Percentiles rank a stretch among this genome's conserved stretches.
Conservation (phyloP, 2,888 invertebrate genomes). For the Trisateles emortualis region DNA sequence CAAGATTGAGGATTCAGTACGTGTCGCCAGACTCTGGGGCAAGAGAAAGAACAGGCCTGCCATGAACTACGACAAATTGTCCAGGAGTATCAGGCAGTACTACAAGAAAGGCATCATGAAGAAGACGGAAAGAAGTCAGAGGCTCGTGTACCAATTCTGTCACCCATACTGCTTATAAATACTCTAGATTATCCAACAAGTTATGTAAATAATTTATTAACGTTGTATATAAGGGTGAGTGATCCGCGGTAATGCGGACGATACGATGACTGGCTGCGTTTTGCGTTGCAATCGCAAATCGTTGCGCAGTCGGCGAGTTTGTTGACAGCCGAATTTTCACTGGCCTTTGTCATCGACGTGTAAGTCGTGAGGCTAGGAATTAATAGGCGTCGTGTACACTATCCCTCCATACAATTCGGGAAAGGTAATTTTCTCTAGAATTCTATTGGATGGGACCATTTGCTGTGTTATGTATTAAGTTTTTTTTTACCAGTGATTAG, state of each 20-base stretch:
- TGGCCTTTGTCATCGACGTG: constrained; percentile 48
- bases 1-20: constrained; percentile 99
- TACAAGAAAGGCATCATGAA: constrained; percentile 99
- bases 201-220: constrained; percentile 64
- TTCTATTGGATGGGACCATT: constrained; percentile 76
- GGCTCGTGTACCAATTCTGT: constrained; percentile 99
- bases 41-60: constrained; percentile 98
- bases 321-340: constrained; percentile 64
- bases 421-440: constrained; percentile 87
- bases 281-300: constrained; percentile 69
- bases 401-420: constrained; percentile 83
- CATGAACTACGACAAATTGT: constrained; percentile 99
- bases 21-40: constrained; percentile 99
- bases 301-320: constrained; percentile 64
- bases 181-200: constrained; percentile 53
- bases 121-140: constrained; percentile 98
- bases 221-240: constrained; percentile 66
- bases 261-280: constrained; percentile 68
- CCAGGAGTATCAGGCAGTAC: constrained; percentile 98
- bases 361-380: constrained; percentile 55
- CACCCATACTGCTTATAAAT: constrained; percentile 95
- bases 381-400: constrained; percentile 65
- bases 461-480: constrained; percentile 69
- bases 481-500: constrained; percentile 82
- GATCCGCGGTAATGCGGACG: constrained; percentile 84